A percentile compares a stretch with the other conserved stretches of the same genome.
Conservation (phyloP, 1,140 invertebrate genomes). For the Atopsyche davidsoni region DNA sequence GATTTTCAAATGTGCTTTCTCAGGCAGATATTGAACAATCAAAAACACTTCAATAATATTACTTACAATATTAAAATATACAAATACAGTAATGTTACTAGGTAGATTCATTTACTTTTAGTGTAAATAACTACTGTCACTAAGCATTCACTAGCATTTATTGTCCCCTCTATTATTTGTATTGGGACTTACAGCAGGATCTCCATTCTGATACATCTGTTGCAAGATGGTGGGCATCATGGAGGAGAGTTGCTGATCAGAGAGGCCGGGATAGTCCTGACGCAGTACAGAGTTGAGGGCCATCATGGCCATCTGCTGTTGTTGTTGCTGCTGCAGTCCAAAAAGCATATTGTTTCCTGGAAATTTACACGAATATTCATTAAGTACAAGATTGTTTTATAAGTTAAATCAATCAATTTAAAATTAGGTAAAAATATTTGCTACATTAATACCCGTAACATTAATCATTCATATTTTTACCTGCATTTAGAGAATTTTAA, state of each 20-base stretch:
- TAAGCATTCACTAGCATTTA: too few relatives aligned
- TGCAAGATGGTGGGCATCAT: slow-evolving; percentile 38
- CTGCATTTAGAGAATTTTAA: too few relatives aligned
- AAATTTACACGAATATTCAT: too few relatives aligned
- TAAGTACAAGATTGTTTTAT: too few relatives aligned
- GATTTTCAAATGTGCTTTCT: background rate
- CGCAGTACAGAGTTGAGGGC: slow-evolving; percentile 40
- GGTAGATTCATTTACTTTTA: too few relatives aligned
- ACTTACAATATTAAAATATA: slow-evolving; percentile 3
- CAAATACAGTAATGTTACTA: too few relatives aligned
- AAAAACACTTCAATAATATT: background rate
- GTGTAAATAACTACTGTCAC: too few relatives aligned
- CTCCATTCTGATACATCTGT: slow-evolving; percentile 33
- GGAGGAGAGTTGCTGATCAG: slow-evolving; percentile 39
- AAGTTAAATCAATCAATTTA: too few relatives aligned
- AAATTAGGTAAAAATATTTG: too few relatives aligned
- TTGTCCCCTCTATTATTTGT: too few relatives aligned
- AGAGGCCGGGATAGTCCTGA: slow-evolving; percentile 42
- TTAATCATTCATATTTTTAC: too few relatives aligned
- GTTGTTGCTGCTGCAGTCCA: slow-evolving; percentile 37
- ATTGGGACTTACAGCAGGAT: slow-evolving; percentile 34
- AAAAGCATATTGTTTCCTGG: slow-evolving; percentile 10
- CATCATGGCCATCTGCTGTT: slow-evolving; percentile 40
- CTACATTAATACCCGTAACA: too few relatives aligned
- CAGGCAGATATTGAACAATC: background rate